These are phyloP conservation scores for Steatornis caripensis DNA, from an alignment of 2,113 vertebrate species.

Conservation along the genomic window DNA sequence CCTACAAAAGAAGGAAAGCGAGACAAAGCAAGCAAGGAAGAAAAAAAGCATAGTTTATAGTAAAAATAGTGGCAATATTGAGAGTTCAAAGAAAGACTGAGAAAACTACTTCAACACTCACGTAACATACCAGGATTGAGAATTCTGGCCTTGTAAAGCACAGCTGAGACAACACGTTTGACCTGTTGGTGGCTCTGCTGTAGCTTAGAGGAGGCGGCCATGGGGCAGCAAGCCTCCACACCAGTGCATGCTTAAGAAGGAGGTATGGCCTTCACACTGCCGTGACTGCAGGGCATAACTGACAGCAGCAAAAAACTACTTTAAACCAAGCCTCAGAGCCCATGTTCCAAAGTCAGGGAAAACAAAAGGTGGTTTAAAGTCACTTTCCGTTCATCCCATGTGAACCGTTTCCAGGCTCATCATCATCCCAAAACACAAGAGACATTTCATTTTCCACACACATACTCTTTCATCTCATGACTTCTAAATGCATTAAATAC, in stretches of 20 bases:
- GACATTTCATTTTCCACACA: background rate
- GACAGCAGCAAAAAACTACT: background rate
- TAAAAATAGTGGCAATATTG: background rate
- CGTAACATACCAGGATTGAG: background rate
- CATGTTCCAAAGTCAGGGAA: background rate
- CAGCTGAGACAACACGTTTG: background rate
- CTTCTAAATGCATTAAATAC: background rate
- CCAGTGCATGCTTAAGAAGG: rapidly evolving
- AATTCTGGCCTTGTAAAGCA: background rate
- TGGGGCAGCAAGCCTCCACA: background rate
- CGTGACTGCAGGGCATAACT: background rate
- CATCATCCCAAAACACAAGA: background rate
- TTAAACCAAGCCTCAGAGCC: background rate
- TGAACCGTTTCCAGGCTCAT: background rate
- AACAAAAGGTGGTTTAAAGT: background rate
- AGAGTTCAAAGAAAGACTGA: background rate
- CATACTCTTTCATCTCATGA: rapidly evolving
- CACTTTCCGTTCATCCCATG: background rate
- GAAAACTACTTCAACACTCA: background rate
- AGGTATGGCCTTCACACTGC: background rate
- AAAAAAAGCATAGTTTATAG: background rate
- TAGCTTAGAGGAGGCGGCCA: background rate
- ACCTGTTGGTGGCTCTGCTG: background rate
- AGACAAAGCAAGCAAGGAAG: background rate
- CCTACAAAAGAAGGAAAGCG: conserved; percentile 52